Evolutionary conservation across 2,113 vertebrate species (phyloP), one percentile per base, ranked within the genome.

Genomic region (Microtus pennsylvanicus): DNA sequence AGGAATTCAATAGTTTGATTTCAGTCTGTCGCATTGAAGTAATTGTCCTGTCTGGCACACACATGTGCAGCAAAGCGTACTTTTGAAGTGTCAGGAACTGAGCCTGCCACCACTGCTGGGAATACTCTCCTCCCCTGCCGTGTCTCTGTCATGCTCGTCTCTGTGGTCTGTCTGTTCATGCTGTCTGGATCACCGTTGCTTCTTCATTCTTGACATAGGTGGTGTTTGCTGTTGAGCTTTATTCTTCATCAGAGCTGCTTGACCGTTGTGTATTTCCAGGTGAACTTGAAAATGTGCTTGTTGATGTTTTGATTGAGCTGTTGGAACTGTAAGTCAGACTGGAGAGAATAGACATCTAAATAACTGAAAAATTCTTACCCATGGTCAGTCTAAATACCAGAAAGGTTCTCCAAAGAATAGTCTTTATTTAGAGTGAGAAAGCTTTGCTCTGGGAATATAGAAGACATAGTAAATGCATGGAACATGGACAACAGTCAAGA

Each of bases 271-370:
- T 65, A 17, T 81, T 88, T 94, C n/a, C 11, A 10, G 88, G 1
- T 67, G 45, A 90, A 96, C 61, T 87, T 93, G 61, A 75, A 33
- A 92, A 76, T 90, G 42, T 55, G 26, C 88, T 81, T 70, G 17
- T 35, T 89, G n/a, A 61, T 74, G 55, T 93, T 97, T 93, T 93
- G 72, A 61, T 69, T 89, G 47, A 16, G 38, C 35, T 76, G 7
- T 45, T 74, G 52, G 65, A 88, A 87, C 12, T 89, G 1, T 89
- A 42, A n/a, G 55, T 83, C 22, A 83, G n/a, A 26, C 38, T 58
- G 50, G 33, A n/a, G 86, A 94, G 82, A 70, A 55, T 16, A 65
- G 67, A 50, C 58, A 58, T 47, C 22, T 88, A n/a, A 88, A 52
- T 67, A 65, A 50, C 69, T 50, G n/a, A 80, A 82, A 35, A 58